Conservation (phyloP, 2,888 invertebrate genomes). For the Patella depressa region DNA sequence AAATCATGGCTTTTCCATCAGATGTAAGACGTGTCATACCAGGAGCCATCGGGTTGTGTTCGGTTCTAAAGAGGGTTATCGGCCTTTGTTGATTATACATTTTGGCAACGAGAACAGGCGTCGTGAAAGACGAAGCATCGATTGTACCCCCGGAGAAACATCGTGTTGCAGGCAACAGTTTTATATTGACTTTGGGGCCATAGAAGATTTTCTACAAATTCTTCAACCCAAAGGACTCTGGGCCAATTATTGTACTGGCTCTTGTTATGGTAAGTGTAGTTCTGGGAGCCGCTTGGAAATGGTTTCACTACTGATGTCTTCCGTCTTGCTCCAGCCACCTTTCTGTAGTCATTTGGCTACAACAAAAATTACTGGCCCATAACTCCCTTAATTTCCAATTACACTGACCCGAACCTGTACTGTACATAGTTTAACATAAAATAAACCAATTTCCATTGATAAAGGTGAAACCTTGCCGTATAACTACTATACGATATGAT, state of each 20-base stretch:
- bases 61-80: conserved; percentile 43
- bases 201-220: conserved; percentile 46
- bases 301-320: too few species aligned
- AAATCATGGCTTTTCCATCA: conserved; percentile 49
- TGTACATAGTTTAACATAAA: too few species aligned
- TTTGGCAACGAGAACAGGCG: conserved; percentile 26
- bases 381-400: too few species aligned
- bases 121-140: conserved; percentile 32
- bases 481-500: too few species aligned
- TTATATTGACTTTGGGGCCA: conserved; percentile 47
- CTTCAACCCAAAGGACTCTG: conserved; percentile 43
- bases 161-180: conserved; percentile 49
- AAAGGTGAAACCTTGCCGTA: too few species aligned
- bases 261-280: conserved; percentile 46
- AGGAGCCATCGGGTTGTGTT: conserved; percentile 48
- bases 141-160: conserved; percentile 40
- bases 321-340: too few species aligned
- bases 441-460: too few species aligned
- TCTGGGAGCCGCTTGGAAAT: neutral
- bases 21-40: conserved; percentile 53
- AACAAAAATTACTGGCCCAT: too few species aligned
- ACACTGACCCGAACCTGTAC: too few species aligned
- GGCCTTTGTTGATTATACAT: conserved; percentile 50
- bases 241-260: conserved; percentile 53
- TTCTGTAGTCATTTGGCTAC: too few species aligned